These are phyloP conservation scores for Lepetodrilus schrolli DNA, from an alignment of 2,888 invertebrate species.

Conservation along the genomic window DNA sequence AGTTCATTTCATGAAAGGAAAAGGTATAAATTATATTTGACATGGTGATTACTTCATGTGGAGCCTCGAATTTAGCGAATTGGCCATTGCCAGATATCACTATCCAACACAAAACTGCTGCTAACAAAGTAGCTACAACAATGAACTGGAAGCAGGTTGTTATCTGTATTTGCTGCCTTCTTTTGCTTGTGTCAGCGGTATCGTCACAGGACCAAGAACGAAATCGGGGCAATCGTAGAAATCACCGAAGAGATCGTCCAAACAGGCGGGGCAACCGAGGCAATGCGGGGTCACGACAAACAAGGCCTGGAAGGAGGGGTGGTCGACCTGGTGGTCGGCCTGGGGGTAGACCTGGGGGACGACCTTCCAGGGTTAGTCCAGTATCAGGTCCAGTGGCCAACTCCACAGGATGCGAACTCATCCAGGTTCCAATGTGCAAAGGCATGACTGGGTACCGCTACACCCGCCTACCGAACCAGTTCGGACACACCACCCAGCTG, in stretches of 20 bases:
- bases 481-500: slow-evolving; percentile 48
- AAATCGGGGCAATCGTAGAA: background rate
- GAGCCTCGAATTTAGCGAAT: background rate
- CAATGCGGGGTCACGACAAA: background rate
- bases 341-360: too few species aligned
- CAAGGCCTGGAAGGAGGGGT: background rate
- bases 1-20: too few species aligned
- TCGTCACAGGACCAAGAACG: background rate
- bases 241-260: background rate
- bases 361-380: background rate
- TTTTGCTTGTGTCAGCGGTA: background rate
- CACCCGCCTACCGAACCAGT: slow-evolving; percentile 52
- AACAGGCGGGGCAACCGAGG: background rate
- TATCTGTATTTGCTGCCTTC: background rate
- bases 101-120: too few species aligned
- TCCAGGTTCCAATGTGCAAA: slow-evolving; percentile 54
- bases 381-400: background rate
- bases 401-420: background rate
- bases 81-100: background rate
- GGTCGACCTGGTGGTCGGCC: background rate
- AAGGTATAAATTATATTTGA: too few species aligned
- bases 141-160: background rate
- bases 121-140: background rate
- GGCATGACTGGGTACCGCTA: slow-evolving; percentile 48
- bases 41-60: too few species aligned